Percentiles rank a stretch among this genome's conserved stretches.
These are phyloP conservation scores for Dasypus novemcinctus DNA, from an alignment of 2,113 vertebrate species.

Conservation along the genomic window DNA sequence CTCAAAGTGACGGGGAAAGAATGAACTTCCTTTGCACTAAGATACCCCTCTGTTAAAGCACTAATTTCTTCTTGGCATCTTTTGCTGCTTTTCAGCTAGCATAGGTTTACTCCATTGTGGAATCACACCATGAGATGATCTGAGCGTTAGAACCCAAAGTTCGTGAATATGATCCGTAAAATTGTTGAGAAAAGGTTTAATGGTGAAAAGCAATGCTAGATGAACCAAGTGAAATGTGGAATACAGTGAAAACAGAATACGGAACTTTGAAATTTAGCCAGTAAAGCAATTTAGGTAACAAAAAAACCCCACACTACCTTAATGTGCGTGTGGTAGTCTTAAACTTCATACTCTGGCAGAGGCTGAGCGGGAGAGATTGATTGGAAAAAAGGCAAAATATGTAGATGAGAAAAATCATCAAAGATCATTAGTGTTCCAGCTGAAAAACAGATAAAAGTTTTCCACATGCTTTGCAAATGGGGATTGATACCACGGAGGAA, in stretches of 20 bases:
- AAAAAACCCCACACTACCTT: neutral
- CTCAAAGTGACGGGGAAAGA: neutral
- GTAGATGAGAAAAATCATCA: neutral
- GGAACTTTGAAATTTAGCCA: neutral
- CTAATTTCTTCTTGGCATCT: neutral
- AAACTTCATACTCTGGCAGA: neutral
- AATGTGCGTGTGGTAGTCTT: neutral
- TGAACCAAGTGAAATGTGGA: neutral
- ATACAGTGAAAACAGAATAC: too few relatives aligned
- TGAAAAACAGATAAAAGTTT: neutral
- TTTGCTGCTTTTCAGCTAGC: neutral
- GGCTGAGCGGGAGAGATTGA: accelerated
- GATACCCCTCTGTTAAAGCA: neutral
- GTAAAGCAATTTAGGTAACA: neutral
- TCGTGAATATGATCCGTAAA: neutral
- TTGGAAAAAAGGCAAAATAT: neutral
- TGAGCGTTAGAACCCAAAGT: neutral
- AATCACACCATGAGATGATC: neutral
- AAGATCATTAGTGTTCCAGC: too few relatives aligned
- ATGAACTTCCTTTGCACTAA: neutral
- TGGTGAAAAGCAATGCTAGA: neutral
- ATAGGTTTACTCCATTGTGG: neutral
- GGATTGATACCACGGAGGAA: neutral
- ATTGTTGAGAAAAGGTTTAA: neutral
- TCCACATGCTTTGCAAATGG: neutral